A percentile compares a stretch with the other conserved stretches of the same genome.
These are phyloP conservation scores for Enteromius argenteus DNA, from an alignment of 2,797 vertebrate species.

Conservation along the genomic window DNA sequence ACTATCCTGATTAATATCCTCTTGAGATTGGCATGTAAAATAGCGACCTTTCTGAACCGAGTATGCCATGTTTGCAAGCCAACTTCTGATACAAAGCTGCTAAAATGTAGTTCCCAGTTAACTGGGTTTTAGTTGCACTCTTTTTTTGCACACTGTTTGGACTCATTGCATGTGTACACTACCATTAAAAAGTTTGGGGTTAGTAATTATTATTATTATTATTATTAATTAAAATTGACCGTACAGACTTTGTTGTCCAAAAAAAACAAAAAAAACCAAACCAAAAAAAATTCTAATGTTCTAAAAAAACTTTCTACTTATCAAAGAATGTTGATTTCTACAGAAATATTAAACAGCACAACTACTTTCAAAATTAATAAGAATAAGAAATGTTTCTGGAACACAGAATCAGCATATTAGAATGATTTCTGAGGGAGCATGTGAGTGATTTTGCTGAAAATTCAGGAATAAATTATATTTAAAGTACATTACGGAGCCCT, in stretches of 20 bases:
- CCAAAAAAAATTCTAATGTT: neutral
- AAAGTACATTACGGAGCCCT: neutral
- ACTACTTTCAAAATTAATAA: neutral
- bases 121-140: constrained; percentile 20
- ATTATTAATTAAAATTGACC: neutral
- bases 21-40: neutral
- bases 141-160: constrained; percentile 5
- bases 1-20: constrained; percentile 2
- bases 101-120: neutral
- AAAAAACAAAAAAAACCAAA: too few relatives aligned
- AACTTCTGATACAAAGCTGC: neutral
- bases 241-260: neutral
- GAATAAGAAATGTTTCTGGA: neutral
- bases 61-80: constrained; percentile 20
- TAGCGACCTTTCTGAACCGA: neutral
- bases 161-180: constrained; percentile 13
- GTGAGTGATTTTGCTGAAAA: neutral
- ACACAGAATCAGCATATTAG: neutral
- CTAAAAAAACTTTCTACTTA: neutral
- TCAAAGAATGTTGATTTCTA: neutral
- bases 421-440: neutral
- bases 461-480: neutral
- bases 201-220: too few relatives aligned
- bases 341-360: neutral
- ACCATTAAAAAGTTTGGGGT: neutral